Evolutionary conservation across 1,140 invertebrate species (phyloP).

Genomic region (Galleria mellonella): DNA sequence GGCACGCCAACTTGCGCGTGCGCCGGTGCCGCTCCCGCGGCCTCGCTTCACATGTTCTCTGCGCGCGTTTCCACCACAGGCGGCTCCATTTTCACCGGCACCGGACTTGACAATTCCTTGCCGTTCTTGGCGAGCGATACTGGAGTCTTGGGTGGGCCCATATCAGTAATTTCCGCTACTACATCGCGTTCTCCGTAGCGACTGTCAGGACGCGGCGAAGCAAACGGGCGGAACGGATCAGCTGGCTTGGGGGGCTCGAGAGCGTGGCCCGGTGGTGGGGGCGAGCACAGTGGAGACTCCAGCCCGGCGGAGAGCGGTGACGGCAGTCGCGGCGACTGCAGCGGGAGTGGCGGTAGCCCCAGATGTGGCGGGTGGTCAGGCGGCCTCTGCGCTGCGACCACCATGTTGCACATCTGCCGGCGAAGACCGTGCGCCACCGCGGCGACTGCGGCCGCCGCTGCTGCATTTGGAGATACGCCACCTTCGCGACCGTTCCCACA

Average conservation of each 20-base stretch:
- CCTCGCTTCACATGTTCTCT: conserved; percentile 66
- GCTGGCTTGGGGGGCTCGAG: conserved; percentile 58
- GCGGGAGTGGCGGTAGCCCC: conserved; percentile 46
- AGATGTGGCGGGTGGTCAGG: conserved; percentile 54
- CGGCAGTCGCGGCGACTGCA: conserved; percentile 56
- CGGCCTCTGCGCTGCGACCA: conserved; percentile 58
- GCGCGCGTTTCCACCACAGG: conserved; percentile 42
- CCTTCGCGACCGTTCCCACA: conserved; percentile 77
- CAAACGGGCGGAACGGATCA: conserved; percentile 67
- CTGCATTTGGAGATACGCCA: conserved; percentile 79
- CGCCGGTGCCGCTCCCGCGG: conserved; percentile 48
- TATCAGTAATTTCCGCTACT: conserved; percentile 44
- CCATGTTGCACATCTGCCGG: conserved; percentile 71
- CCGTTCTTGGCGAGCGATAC: conserved; percentile 47
- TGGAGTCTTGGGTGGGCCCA: conserved; percentile 60
- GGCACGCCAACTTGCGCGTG: conserved; percentile 26
- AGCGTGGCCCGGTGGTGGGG: conserved; percentile 59
- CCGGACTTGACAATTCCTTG: conserved; percentile 45
- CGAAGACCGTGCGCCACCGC: conserved; percentile 80
- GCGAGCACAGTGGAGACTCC: conserved; percentile 63
- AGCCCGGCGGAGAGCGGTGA: conserved; percentile 57
- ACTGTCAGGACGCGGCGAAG: conserved; percentile 54
- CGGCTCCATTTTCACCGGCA: conserved; percentile 57
- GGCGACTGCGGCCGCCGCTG: conserved; percentile 83
- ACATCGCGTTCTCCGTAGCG: conserved; percentile 54